Evolutionary conservation across 1,140 invertebrate genomes (phyloP).

Genomic region (Ceratina australensis): DNA sequence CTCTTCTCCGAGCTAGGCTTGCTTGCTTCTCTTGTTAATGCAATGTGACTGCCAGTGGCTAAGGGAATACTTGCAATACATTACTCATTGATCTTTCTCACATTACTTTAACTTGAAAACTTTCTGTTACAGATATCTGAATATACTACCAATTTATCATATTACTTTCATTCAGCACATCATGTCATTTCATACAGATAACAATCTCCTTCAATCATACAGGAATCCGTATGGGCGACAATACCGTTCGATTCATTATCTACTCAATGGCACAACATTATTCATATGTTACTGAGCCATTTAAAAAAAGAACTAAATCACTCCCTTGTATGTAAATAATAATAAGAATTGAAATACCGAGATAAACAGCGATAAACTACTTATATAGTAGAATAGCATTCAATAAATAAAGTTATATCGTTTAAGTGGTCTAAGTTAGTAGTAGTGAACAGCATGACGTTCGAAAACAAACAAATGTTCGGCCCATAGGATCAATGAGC

Average conservation of each 20-base stretch:
- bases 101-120: constrained; percentile 23
- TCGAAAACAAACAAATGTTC: constrained; percentile 8
- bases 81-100: constrained; percentile 67
- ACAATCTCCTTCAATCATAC: not conserved
- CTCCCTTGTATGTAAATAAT: not conserved
- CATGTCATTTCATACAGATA: not conserved
- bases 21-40: constrained; percentile 70
- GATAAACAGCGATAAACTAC: constrained; percentile 3
- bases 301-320: not conserved
- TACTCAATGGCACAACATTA: constrained; percentile 15
- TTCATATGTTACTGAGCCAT: constrained; percentile 12
- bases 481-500: constrained; percentile 62
- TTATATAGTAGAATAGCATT: not conserved
- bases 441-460: constrained; percentile 2
- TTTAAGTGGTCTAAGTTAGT: not conserved
- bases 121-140: constrained; percentile 13
- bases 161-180: not conserved
- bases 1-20: constrained; percentile 73
- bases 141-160: not conserved
- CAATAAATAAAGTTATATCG: not conserved
- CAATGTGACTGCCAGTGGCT: constrained; percentile 70
- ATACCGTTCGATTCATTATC: not conserved
- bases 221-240: not conserved
- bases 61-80: constrained; percentile 62
- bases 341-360: constrained; percentile 7